These are phyloP conservation scores for Eclectus roratus DNA, from an alignment of 2,113 vertebrate species.

Conservation along the genomic window DNA sequence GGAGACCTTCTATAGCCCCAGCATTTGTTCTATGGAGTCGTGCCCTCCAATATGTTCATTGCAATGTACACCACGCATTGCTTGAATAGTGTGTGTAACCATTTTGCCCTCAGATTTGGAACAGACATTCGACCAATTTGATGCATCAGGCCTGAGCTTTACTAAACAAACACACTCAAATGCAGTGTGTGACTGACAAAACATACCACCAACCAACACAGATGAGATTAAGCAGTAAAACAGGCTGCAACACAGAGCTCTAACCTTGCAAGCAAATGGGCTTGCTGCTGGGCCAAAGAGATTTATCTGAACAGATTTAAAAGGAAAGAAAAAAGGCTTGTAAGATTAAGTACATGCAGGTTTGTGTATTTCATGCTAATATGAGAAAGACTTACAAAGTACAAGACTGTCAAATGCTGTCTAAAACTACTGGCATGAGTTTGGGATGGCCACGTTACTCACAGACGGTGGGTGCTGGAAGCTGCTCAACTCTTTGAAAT, in stretches of 20 bases:
- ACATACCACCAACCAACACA: background rate
- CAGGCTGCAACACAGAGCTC: background rate
- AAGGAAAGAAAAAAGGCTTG: background rate
- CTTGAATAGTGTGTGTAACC: background rate
- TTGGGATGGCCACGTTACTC: slow-evolving; percentile 8
- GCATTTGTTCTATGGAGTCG: background rate
- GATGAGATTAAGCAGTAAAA: background rate
- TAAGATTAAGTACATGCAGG: background rate
- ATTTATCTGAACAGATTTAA: background rate
- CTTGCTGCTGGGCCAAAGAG: background rate
- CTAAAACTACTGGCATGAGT: background rate
- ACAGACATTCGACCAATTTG: background rate
- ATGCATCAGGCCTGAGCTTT: background rate
- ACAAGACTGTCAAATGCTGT: background rate
- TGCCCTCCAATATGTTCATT: background rate
- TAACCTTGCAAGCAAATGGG: background rate
- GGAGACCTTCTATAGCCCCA: background rate
- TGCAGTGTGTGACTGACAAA: background rate
- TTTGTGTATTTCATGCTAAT: background rate
- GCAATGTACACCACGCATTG: background rate
- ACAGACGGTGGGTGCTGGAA: background rate
- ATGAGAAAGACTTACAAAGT: background rate
- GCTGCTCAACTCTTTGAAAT: slow-evolving; percentile 7
- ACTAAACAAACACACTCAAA: slow-evolving; percentile 9
- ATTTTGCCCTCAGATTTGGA: slow-evolving; percentile 12